These are phyloP conservation scores for Cataglyphis albicans DNA, from an alignment of 2,888 invertebrate genomes.

Conservation along the genomic window DNA sequence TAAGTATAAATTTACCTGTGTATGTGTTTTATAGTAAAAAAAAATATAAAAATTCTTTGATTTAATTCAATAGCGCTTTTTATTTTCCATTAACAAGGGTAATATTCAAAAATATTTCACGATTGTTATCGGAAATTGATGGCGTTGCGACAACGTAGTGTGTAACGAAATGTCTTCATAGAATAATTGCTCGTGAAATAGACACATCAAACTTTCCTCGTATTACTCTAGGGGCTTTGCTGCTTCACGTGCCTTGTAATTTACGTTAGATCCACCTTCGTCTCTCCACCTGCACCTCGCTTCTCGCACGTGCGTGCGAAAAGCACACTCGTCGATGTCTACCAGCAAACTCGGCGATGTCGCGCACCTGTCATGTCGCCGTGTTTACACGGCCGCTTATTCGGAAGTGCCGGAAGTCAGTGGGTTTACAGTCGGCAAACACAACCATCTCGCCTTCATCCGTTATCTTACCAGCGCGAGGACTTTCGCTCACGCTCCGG, in stretches of 20 bases:
- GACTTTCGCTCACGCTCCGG: conserved; percentile 65
- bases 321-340: conserved; percentile 47
- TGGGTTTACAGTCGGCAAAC: conserved; percentile 62
- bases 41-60: neutral
- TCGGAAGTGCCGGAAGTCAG: conserved; percentile 67
- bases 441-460: conserved; percentile 51
- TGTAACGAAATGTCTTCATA: neutral
- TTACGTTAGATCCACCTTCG: conserved; percentile 37
- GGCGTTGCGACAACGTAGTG: neutral
- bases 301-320: conserved; percentile 35
- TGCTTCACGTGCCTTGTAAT: conserved; percentile 51
- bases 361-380: conserved; percentile 37
- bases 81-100: neutral
- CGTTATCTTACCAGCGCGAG: conserved; percentile 60
- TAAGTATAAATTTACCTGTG: neutral
- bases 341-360: conserved; percentile 30
- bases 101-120: neutral
- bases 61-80: neutral
- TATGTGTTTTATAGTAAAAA: neutral
- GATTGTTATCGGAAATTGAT: conserved; percentile 4
- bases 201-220: conserved; percentile 44
- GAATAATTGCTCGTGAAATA: conserved; percentile 13
- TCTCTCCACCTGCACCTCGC: neutral
- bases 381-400: conserved; percentile 60
- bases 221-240: conserved; percentile 42